Base-by-base conservation (phyloP, 2,797 vertebrate species). In the Pseudochaenichthys georgianus region DNA sequence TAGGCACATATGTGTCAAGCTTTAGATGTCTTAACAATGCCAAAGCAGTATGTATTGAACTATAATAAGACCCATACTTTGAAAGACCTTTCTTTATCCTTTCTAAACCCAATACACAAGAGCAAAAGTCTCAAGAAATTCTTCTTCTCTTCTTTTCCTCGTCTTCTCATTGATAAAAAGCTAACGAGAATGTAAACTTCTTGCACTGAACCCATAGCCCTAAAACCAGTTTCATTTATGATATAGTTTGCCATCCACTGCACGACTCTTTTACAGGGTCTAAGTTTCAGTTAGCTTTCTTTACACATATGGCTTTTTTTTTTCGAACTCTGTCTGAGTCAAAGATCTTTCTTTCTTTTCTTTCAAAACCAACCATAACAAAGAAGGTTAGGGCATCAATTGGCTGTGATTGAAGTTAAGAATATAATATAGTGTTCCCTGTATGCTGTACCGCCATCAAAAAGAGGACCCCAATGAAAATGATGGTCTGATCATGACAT, bases 401-500 rank as follows among this genome's bases (percentile, higher is more conserved):
- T 34, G 2, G 16, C 57, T 67, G 31, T 53, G 58, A 38, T 58
- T 11, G n/a, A 5, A 41, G 19, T 10, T 31, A 12, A 17, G 3
- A 63, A 73, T 62, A 13, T 45, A 64, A 71, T 53, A 3, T 3
- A 43, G 3, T 1, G 0, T 42, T 34, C 2, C 9, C 3, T 19
- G 12, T 4, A 47, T 19, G 13, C 13, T 31, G 15, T 41, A 45
- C 10, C 51, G 12, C 34, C 13, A 3, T 58, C 17, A 63, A 45
- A 13, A 51, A 57, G 9, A 42, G 34, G 16, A 45, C 9, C 3
- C 11, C 46, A 58, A 46, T 78, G 64, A 77, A 60, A 68, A 52
- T 17, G 1, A 59, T 28, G 12, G 21, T 19, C 11, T 71, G 4
- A 2, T 51, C 67, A 78, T 46, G 7, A 74, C 13, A 61, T 75